Evolutionary conservation across 1,140 invertebrate species (phyloP).

Genomic region (Monochamus saltuarius): DNA sequence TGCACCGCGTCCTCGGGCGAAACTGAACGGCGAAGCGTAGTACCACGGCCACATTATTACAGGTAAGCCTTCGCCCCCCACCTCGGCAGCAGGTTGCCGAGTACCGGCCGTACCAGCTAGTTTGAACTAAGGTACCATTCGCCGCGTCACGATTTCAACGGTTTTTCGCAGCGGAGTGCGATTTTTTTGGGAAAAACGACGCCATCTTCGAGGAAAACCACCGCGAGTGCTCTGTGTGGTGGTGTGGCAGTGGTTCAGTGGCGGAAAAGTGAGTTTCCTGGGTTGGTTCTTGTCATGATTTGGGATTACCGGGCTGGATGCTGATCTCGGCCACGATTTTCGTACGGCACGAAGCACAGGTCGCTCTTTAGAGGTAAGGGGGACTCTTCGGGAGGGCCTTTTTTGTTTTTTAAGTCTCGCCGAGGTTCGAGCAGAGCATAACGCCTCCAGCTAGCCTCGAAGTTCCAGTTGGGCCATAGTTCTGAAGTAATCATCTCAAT

Average conservation of each 20-base stretch:
- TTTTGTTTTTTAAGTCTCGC: too few species aligned
- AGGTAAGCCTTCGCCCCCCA: constrained; percentile 11
- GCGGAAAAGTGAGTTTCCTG: constrained; percentile 5
- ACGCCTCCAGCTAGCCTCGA: too few species aligned
- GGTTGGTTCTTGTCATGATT: not conserved
- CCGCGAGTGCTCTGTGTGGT: constrained; percentile 1
- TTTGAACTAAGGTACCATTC: constrained; percentile 30
- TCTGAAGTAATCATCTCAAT: too few species aligned
- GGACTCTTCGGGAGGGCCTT: not conserved
- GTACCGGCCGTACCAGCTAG: constrained; percentile 27
- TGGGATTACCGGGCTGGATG: constrained; percentile 13
- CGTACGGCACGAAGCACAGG: constrained; percentile 7
- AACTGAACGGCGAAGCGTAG: constrained; percentile 13
- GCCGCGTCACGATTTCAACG: constrained; percentile 26
- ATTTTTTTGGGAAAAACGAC: constrained; percentile 4
- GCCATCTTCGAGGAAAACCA: constrained; percentile 10
- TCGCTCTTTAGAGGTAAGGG: constrained; percentile 18
- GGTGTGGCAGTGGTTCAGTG: constrained; percentile 6
- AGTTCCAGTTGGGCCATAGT: too few species aligned
- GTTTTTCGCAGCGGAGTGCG: constrained; percentile 23
- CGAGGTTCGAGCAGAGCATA: too few species aligned
- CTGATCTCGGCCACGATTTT: constrained; percentile 9
- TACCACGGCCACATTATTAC: constrained; percentile 18
- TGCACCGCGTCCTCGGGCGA: constrained; percentile 4
- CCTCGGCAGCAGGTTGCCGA: constrained; percentile 10